Evolutionary conservation across 2,113 vertebrate species (phyloP), one percentile per base, ranked within the genome.

Genomic region (Coptodon rendalli): DNA sequence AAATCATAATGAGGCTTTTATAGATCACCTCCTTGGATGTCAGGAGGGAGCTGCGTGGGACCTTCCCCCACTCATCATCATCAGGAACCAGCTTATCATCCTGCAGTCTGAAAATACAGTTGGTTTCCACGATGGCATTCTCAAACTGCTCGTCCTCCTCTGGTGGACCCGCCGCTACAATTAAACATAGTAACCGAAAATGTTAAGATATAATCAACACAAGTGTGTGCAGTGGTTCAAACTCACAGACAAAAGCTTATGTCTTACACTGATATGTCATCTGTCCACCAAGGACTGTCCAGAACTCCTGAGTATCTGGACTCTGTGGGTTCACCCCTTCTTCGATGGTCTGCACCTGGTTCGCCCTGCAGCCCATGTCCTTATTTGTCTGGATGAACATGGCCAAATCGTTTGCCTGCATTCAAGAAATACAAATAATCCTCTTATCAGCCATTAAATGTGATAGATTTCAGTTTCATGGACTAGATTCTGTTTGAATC

Each of bases 141-240:
- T 99, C 99, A 80, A 98, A 99, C 76, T 97, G 96, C 92, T 99
- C 99, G 0, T 99, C 99, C 85, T 99, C 98, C 83, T 99, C 98
- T 2, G 98, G 97, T 68, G 95, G 97, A 84, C 99, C 98, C 0
- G 98, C 97, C 3, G 97, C 99, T 99, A 85, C 38, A 34, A 36
- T 31, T 3, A 80, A 11, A 84, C 27, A 81, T 6, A 59, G 24
- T 2, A 7, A 57, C 11, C 24, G 3, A 56, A 78, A 78, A 71
- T 7, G 5, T 50, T n/a, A 57, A 80, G 45, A 12, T 11, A 11
- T 80, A 10, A 45, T 61, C 43, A 52, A 48, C 3, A 22, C 9
- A 52, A 52, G 27, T 19, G 27, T 34, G 27, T 14, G 19, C 56
- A 50, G 36, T 73, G 40, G 19, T 78, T 13, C 27, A 34, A 52